Evolutionary conservation across 2,113 vertebrate genomes (phyloP), one percentile per base, ranked within the genome.

Genomic region (Pitta sordida): DNA sequence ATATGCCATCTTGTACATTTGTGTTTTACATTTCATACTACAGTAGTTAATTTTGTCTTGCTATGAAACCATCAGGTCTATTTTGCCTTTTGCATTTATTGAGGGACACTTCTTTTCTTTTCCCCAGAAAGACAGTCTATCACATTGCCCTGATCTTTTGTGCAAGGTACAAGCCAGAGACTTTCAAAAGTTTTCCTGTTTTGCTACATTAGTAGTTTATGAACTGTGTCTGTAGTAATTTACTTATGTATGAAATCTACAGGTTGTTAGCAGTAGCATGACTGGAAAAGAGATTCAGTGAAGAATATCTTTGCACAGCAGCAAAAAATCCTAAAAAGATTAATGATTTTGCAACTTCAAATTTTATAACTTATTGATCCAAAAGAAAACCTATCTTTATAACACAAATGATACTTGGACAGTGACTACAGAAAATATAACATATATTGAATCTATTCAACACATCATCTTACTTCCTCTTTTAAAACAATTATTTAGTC

Each of bases 401-500:
- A 32, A 34, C 10, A 39, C 37, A 79, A 67, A 71, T 69, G 6
- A 46, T 48, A 11, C 26, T 55, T 5, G 6, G 32, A 46, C 3
- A 29, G 27, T 76, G 20, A 46, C 4, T 75, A 13, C 9, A 41
- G 27, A 69, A 88, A 48, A 73, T 9, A 52, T 16, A 53, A 52
- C 48, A 56, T 62, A 26, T 6, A 23, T 3, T 22, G 10, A 39
- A 74, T 88, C 32, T 68, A 4, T 51, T 60, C 55, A 65, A 63
- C 43, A 30, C 0, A 4, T 64, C 1, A 19, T 19, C 4, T 26
- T 58, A 41, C 17, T 70, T 12, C 3, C 11, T 15, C 8, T 53
- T 9, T 55, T 63, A 51, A 86, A 83, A 64, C 1, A 32, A 49
- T 16, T 23, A 32, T 18, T 65, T 62, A n/a, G 5, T 16, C 22